Evolutionary conservation across 2,797 vertebrate species (phyloP), one percentile per base, ranked within the genome.

Genomic region (Dallia pectoralis): DNA sequence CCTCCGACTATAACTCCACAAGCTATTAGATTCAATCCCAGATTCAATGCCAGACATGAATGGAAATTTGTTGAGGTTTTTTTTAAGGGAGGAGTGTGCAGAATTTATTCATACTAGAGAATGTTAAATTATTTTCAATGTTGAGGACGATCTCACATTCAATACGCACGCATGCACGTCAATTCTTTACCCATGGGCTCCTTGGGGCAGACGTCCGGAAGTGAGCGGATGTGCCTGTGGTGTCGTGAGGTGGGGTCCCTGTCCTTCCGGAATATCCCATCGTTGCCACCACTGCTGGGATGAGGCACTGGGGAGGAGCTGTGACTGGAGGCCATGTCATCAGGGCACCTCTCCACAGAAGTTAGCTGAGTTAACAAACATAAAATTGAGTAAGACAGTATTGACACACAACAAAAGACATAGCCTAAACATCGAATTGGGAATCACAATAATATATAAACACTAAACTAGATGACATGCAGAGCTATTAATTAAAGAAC

Each of bases 141-240:
- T 44, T 1, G 40, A 9, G 12, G 40, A 44, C 1, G 40, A 12
- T 11, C 9, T 44, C 9, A 44, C 40, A 11, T 44, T 44, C 40
- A 12, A 11, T 2, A 14, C 40, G 3, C 14, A 2, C 14, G 40
- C 40, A 44, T 44, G 40, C 11, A 44, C 40, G 63, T 15, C 1
- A 66, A 4, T 19, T 8, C 36, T 76, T 88, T 87, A 98, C 96
- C 97, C 68, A 95, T 94, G 73, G 97, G 97, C 74, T 99, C 97
- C 88, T 96, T 97, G 76, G 97, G 97, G 85, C 97, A 99, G 73
- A 99, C 97, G 67, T 99, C 97, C 1, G 97, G 97, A 79, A 99
- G 93, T 5, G 95, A 96, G 84, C 95, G 93, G 32, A 92, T 74
- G 2, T 93, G 77, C 78, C 91, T 91, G 82, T 93, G 89, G 74